Conservation (phyloP, 1,140 invertebrate genomes). For the Laupala kohalensis region DNA sequence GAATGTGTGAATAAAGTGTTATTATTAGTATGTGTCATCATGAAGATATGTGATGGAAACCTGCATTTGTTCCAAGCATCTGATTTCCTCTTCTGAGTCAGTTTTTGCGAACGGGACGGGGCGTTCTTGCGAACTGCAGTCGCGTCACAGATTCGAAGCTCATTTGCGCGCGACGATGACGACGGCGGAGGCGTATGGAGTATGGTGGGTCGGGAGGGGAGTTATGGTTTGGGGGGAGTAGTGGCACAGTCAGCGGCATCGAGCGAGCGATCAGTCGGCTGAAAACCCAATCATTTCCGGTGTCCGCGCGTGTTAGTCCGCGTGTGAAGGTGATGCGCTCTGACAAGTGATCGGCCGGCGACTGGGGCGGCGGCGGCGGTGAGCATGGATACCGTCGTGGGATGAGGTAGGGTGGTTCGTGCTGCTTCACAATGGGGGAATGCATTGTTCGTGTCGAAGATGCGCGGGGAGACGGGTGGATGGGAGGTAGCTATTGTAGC, state of each 20-base stretch:
- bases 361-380: background rate
- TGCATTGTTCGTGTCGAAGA: background rate
- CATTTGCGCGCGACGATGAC: background rate
- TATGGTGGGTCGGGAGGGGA: background rate
- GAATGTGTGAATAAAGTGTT: too few species aligned
- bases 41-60: too few species aligned
- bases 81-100: too few species aligned
- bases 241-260: background rate
- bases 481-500: background rate
- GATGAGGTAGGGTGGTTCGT: too few species aligned
- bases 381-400: background rate
- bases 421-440: background rate
- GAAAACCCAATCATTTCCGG: slow-evolving; percentile 12
- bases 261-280: slow-evolving; percentile 11
- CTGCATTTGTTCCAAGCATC: too few species aligned
- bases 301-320: slow-evolving; percentile 7
- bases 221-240: background rate
- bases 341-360: background rate
- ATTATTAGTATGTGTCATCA: too few species aligned
- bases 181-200: too few species aligned
- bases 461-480: background rate
- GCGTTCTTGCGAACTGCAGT: background rate
- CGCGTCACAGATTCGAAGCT: background rate
- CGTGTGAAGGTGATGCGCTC: slow-evolving; percentile 1
- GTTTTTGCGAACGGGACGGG: too few species aligned